Percentiles rank a stretch among this genome's conserved stretches.
These are phyloP conservation scores for Paracentrotus lividus DNA, from an alignment of 53 echinoderm and acorn worm genomes.

Conservation along the genomic window DNA sequence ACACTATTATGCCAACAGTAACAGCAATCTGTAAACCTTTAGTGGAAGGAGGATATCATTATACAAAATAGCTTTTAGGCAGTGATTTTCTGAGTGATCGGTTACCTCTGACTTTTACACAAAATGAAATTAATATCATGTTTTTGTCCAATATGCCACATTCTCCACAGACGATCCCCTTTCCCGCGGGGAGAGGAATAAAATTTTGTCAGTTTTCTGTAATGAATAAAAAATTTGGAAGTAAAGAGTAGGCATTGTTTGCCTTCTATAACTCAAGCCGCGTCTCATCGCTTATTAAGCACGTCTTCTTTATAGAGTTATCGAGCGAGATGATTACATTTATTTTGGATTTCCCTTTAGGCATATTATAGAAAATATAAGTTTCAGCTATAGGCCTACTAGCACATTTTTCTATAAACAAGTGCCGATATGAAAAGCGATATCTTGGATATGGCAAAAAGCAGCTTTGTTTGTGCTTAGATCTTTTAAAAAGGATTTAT, in stretches of 20 bases:
- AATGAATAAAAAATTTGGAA: neutral
- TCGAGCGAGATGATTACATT: too few species aligned
- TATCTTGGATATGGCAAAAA: too few species aligned
- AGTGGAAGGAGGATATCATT: neutral
- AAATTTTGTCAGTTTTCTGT: neutral
- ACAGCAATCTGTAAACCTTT: neutral
- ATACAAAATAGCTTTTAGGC: neutral
- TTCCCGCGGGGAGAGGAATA: neutral
- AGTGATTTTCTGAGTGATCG: neutral
- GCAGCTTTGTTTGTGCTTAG: too few species aligned
- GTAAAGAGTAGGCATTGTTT: neutral
- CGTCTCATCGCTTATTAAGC: neutral
- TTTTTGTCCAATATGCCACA: neutral
- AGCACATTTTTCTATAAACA: too few species aligned
- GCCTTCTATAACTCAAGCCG: neutral
- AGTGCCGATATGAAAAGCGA: too few species aligned
- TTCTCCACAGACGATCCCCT: neutral
- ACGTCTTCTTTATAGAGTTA: too few species aligned
- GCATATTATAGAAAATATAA: neutral
- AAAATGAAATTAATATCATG: conserved; percentile 1
- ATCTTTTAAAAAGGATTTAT: too few species aligned
- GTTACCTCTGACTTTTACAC: conserved; percentile 11
- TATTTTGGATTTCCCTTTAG: neutral
- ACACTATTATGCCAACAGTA: neutral
- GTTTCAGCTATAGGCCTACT: neutral